Evolutionary conservation across 2,888 invertebrate species (phyloP), one percentile per base, ranked within the genome.

Genomic region (Deilephila elpenor): DNA sequence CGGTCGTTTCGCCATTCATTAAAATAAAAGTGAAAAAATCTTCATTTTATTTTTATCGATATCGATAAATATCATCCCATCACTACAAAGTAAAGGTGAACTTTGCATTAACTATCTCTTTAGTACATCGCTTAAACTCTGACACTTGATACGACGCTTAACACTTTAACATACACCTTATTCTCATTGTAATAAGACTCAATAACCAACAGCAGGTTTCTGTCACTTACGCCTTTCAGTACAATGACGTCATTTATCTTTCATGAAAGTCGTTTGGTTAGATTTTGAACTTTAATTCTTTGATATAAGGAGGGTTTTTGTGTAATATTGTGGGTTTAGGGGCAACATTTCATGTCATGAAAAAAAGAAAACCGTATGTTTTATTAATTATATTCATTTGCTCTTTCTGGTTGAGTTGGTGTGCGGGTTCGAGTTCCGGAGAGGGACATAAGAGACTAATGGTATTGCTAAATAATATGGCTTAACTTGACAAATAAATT

Each of bases 91-190:
- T 84, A 79, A 86, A 87, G 87, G 86, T 87, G 84, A 88, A 89
- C 86, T 88, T 85, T 82, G 83, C 83, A 82, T 84, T 86, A 88
- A 89, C 89, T 88, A 89, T 89, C 88, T 88, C 87, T 85, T 86
- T 83, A 83, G 84, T 83, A 84, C 86, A 88, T 86, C 87, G 83
- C 86, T 88, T 86, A 64, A 86, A 80, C 81, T 80, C 81, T 76
- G 77, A 81, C 81, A 82, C 80, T 82, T 77, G 74, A 75, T 51
- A 51, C 3, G 14, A 56, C 20, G n/a, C n/a, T 17, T 1, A 4
- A 5, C 56, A 62, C 17, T 56, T 17, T 6, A 64, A 56, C 25
- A 20, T n/a, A 44, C 6, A 34, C 64, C 20, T 44, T 37, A 64
- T 1, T 0, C 0, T 3, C 11, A 37, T 44, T 1, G 1, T 1